These are phyloP conservation scores for Gymnoscelis rufifasciata DNA, from an alignment of 2,888 invertebrate genomes.

Conservation along the genomic window DNA sequence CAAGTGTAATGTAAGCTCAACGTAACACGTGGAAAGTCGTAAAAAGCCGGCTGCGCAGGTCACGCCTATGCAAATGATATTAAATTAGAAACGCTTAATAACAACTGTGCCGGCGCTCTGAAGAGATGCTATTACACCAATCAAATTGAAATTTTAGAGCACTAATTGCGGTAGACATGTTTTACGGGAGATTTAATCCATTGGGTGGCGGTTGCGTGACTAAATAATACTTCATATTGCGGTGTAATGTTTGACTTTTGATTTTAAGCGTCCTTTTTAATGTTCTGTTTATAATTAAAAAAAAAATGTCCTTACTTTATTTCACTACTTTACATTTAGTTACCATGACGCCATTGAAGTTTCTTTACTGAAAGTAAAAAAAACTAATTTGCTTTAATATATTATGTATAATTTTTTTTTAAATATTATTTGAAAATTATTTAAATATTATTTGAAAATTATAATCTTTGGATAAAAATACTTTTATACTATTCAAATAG, in stretches of 20 bases:
- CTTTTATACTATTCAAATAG: too few relatives aligned
- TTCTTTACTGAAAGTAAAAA: too few relatives aligned
- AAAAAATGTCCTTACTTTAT: too few relatives aligned
- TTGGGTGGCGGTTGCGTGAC: constrained; percentile 33
- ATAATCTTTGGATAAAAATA: too few relatives aligned
- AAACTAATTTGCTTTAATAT: too few relatives aligned
- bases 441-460: too few relatives aligned
- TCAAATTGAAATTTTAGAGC: constrained; percentile 73
- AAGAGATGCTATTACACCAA: constrained; percentile 79
- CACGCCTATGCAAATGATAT: constrained; percentile 78
- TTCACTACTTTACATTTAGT: too few relatives aligned
- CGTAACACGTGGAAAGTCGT: constrained; percentile 14
- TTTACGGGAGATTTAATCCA: constrained; percentile 56
- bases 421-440: too few relatives aligned
- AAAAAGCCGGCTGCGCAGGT: constrained; percentile 43
- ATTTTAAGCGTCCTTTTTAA: too few relatives aligned
- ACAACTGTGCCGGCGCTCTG: constrained; percentile 71
- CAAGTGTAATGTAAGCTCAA: constrained; percentile 11
- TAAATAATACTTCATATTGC: constrained; percentile 21
- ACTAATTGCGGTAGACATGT: constrained; percentile 72
- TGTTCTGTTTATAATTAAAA: too few relatives aligned
- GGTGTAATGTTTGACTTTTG: neutral
- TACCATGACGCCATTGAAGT: too few relatives aligned
- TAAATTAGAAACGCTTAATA: constrained; percentile 78
- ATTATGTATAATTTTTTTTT: too few relatives aligned